These are phyloP conservation scores for Sebastes baramenuke DNA, from an alignment of 2,797 vertebrate species.

Conservation along the genomic window DNA sequence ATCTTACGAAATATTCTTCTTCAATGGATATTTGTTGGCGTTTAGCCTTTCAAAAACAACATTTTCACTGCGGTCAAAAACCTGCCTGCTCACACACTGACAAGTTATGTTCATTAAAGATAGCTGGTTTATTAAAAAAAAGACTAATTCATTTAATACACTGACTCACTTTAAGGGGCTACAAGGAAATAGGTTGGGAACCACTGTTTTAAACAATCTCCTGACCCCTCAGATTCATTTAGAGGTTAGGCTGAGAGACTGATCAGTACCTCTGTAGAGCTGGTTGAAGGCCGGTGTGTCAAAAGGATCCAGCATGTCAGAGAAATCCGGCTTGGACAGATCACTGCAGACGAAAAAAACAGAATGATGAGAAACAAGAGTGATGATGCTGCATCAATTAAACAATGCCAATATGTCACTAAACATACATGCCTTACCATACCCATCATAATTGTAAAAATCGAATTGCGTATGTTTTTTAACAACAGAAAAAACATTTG, in stretches of 20 bases:
- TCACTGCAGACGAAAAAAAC: constrained; percentile 73
- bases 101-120: too few species aligned
- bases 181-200: too few species aligned
- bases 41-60: too few species aligned
- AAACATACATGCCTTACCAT: background rate
- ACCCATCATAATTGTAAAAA: background rate
- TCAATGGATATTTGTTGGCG: too few species aligned
- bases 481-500: background rate
- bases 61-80: too few species aligned
- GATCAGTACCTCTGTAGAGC: constrained; percentile 90
- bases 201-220: background rate
- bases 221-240: constrained; percentile 11
- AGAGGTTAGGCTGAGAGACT: background rate
- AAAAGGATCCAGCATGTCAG: constrained; percentile 89
- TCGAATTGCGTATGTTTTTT: background rate
- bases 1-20: too few species aligned
- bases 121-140: too few species aligned
- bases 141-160: too few species aligned
- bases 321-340: constrained; percentile 89
- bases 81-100: too few species aligned
- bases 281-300: constrained; percentile 92
- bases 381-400: background rate
- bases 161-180: too few species aligned
- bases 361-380: background rate
- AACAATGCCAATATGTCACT: background rate